Base-by-base conservation (phyloP, 2,888 invertebrate genomes). In the Ommatoiulus sabulosus region DNA sequence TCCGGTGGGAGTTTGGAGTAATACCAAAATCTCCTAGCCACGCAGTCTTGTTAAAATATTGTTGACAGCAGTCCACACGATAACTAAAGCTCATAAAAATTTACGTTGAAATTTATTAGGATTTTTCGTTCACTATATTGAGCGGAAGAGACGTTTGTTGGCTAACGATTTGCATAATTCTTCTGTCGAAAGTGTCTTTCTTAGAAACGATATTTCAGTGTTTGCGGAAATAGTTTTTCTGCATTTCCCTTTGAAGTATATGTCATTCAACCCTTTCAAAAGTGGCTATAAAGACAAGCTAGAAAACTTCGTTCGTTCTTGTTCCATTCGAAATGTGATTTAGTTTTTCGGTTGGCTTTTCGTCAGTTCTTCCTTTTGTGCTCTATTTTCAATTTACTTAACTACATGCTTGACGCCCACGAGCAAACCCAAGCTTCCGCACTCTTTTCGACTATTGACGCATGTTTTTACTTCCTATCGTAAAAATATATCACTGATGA, bases 181-280 rank as follows among this genome's bases (percentile, higher is more conserved):
- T 35, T 35, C 1, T 80, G 80, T 80, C 35, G 80, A 35, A 35
- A 80, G 80, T 15, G 80, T 35, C 80, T 35, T 80, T 80, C 80
- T 80, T 8, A 15, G 80, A 80, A 80, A 0, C 15, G 80, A 80
- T 80, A 35, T 35, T 80, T 80, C 35, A 35, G 35, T 80, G 80
- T 3, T 8, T 80, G 35, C 80, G 35, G 12, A 80, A 80, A 80
- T 43, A 80, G 80, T 43, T 80, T 80, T 24, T 35, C 1, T 12
- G 80, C 80, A 80, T 15, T 24, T 80, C 80, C 35, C 35, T 3
- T 80, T 63, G 6, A 0, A 46, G 46, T 46, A 48, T 15, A 80
- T 80, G 80, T 80, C 80, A 80, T 35, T 80, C 35, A 80, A 80
- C 80, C 80, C 80, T 80, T 80, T 80, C 80, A 35, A 80, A 80